phyloP scores from a whole-genome alignment of 53 echinoderm and acorn worm genomes.

The Echinometra lucunter region DNA sequence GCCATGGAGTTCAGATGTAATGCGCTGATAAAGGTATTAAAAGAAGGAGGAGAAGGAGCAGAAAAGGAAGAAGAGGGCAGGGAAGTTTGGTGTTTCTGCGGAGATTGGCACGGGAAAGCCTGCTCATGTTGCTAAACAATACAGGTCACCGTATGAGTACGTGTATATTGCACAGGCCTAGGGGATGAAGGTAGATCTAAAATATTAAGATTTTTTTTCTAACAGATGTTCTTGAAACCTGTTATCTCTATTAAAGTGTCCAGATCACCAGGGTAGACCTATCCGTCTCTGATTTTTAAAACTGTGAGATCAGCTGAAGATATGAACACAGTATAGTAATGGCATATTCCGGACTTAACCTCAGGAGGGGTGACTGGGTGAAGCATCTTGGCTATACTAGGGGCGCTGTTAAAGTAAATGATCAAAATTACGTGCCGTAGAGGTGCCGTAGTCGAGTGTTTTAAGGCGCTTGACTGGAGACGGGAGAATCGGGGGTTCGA shows the following conservation, averaged over 20 bases:
- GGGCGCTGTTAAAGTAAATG: no score
- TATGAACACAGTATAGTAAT: background rate
- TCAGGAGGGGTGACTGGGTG: no score
- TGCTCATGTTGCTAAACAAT: background rate
- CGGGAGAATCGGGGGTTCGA: no score
- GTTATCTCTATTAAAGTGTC: background rate
- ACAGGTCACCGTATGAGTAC: background rate
- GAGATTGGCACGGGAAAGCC: background rate
- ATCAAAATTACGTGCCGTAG: no score
- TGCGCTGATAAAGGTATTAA: conserved; percentile 26
- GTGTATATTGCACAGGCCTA: no score
- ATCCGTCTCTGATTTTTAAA: background rate
- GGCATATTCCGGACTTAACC: no score
- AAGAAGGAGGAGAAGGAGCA: background rate
- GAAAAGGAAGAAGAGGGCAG: background rate
- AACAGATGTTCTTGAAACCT: background rate
- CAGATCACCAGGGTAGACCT: background rate
- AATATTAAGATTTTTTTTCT: no score
- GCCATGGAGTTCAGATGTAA: conserved; percentile 9
- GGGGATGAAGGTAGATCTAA: no score
- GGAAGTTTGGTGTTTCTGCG: background rate
- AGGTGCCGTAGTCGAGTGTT: no score
- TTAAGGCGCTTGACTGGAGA: no score
- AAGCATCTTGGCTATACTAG: no score
- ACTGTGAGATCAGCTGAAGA: background rate